Evolutionary conservation across 1,140 invertebrate genomes (phyloP), one percentile per base, ranked within the genome.

Genomic region (Drosophila obscura): DNA sequence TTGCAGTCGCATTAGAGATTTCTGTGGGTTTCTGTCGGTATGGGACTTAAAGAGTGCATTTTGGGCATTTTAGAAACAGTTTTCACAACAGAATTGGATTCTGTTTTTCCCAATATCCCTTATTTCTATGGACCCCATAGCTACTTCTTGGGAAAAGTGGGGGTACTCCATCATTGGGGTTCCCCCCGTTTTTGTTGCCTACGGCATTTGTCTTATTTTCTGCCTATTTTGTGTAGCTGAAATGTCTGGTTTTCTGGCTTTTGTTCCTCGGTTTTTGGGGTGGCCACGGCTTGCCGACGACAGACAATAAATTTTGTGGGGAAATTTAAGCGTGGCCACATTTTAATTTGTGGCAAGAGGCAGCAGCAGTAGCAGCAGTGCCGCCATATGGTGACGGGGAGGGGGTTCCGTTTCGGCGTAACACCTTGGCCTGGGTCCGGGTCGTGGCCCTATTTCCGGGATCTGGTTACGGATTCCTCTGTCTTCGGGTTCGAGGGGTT

Each of bases 321-420:
- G 53, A 73, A 87, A 78, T 85, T 77, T 76, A 61, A 76, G 57
- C 64, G 63, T 80, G 66, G 78, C 83, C 82, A 88, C 83, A 88
- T 87, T 87, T 87, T 87, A 87, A 87, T 87, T 87, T 87, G 82
- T 87, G 82, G 78, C 78, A 67, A 66, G 58, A 60, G 45, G 53
- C 51, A 56, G 35, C 49, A 63, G 19, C n/a, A 43, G 26, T 13
- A 45, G 46, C 13, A 59, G 19, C n/a, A 48, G 48, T 7, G 39
- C 22, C 11, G 31, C 22, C 28, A 31, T 43, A 50, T 50, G 60
- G 46, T 26, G 35, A 50, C 24, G n/a, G 41, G 22, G 22, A 41
- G 45, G 26, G 35, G 16, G 45, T 68, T 69, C 49, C 28, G 59
- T 46, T 52, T 49, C 56, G 64, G 60, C 35, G 57, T 59, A 82